Conservation (phyloP, 2,797 vertebrate species). For the Enteromius argenteus region DNA sequence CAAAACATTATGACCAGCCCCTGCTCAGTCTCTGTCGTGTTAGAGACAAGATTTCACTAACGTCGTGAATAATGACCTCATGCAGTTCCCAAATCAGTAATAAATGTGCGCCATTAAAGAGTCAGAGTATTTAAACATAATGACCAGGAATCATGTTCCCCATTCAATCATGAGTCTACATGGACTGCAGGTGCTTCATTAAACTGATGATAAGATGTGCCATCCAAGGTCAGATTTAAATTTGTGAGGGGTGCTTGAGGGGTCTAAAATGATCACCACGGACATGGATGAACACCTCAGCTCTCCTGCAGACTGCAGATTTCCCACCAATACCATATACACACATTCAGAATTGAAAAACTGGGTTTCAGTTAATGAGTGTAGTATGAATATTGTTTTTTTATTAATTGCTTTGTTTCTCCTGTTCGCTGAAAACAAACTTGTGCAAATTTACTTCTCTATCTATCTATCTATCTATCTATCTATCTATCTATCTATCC, state of each 20-base stretch:
- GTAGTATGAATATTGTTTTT: not conserved
- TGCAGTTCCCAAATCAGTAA: conserved; percentile 49
- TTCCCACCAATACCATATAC: not conserved
- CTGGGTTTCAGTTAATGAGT: not conserved
- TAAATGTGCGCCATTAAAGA: conserved; percentile 36
- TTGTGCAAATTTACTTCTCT: too few relatives aligned
- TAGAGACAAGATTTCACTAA: conserved; percentile 1
- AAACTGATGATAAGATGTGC: conserved; percentile 28
- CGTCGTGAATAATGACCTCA: conserved; percentile 43
- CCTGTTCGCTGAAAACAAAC: not conserved
- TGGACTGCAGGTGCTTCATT: conserved; percentile 19
- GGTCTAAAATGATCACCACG: not conserved
- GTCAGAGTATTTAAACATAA: conserved; percentile 47
- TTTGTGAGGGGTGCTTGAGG: not conserved
- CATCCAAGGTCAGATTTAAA: conserved; percentile 30
- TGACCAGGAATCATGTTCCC: conserved; percentile 42
- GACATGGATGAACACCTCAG: not conserved
- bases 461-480: not conserved
- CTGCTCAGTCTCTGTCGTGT: not conserved
- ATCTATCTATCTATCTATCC: not conserved
- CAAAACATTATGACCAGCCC: conserved; percentile 10
- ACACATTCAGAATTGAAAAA: not conserved
- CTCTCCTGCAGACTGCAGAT: not conserved
- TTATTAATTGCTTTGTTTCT: not conserved
- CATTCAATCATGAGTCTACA: conserved; percentile 48